Base-by-base conservation (phyloP, 2,113 vertebrate species). In the Brachionichthys hirsutus region DNA sequence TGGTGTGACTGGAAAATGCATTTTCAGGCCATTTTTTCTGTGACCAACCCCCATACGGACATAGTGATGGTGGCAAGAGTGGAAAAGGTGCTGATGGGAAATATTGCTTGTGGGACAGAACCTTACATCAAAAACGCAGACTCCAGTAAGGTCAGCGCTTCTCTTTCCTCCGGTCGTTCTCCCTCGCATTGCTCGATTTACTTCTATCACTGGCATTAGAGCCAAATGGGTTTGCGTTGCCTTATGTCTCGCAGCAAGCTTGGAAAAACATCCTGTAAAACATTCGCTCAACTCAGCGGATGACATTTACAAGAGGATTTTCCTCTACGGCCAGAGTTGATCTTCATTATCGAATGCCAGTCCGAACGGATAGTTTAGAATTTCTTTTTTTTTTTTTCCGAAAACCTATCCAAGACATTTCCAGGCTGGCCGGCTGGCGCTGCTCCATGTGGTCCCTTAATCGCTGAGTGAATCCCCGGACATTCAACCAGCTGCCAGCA, bases 61-160 rank as follows among this genome's bases (percentile, higher is more conserved):
- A 94, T 99, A 3, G 93, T 99, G 52, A 87, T 99, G 82, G 93
- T 98, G 83, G 96, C 96, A 70, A 92, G 92, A 85, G 91, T 99
- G 50, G 97, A 99, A 80, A 99, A 99, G 81, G 94, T 99, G 66
- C 90, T 99, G 42, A 98, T 92, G 38, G 97, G 97, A 86, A 98
- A 94, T 69, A 98, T 99, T 61, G 83, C 94, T 43, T 93, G 89
- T 67, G 94, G 94, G 24, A 90, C 93, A 6, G 97, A 99, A 51
- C 95, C 97, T 48, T 99, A 99, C 56, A 94, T 98, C 74, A 98
- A 98, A 87, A 98, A 96, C 69, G 91, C 95, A 14, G 97, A 99
- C 83, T 98, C 96, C 50, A 92, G 91, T 83, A 99, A 98, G 95
- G 96, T 98, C 85, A 89, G 40, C 14, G 14, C 52, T 2, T 30